Percentiles rank a stretch among this genome's conserved stretches.
phyloP scores from a whole-genome alignment of 2,113 vertebrate genomes.

The Elephas maximus region DNA sequence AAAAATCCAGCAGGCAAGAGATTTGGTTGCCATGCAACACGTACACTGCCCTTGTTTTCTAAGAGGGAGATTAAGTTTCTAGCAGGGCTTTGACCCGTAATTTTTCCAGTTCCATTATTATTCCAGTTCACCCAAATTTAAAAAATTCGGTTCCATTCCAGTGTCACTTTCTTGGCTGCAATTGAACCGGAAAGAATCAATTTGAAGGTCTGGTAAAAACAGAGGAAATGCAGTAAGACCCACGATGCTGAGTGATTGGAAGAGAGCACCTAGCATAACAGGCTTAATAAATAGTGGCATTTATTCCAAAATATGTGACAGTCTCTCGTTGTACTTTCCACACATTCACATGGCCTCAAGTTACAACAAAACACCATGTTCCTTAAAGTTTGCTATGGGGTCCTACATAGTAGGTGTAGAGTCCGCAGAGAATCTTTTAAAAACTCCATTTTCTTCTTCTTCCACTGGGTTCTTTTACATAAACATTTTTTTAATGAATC shows the following conservation, averaged over 20 bases:
- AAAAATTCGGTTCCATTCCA: too few relatives aligned
- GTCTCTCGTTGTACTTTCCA: background rate
- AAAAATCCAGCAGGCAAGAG: too few relatives aligned
- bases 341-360: background rate
- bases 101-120: too few relatives aligned
- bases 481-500: constrained; percentile 69
- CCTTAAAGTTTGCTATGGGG: background rate
- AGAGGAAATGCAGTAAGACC: background rate
- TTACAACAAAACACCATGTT: background rate
- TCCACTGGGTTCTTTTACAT: constrained; percentile 54
- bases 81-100: too few relatives aligned
- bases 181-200: too few relatives aligned
- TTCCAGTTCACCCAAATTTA: too few relatives aligned
- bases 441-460: background rate
- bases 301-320: background rate
- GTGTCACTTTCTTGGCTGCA: too few relatives aligned
- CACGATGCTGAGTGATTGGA: fast-evolving
- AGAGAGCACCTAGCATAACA: background rate
- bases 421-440: background rate
- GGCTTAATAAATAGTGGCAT: background rate
- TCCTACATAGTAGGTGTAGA: background rate
- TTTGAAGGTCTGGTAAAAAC: background rate
- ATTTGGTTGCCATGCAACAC: too few relatives aligned
- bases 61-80: too few relatives aligned
- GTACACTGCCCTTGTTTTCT: too few relatives aligned